Evolutionary conservation across 2,797 vertebrate species (phyloP).

Genomic region (Periophthalmus magnuspinnatus): DNA sequence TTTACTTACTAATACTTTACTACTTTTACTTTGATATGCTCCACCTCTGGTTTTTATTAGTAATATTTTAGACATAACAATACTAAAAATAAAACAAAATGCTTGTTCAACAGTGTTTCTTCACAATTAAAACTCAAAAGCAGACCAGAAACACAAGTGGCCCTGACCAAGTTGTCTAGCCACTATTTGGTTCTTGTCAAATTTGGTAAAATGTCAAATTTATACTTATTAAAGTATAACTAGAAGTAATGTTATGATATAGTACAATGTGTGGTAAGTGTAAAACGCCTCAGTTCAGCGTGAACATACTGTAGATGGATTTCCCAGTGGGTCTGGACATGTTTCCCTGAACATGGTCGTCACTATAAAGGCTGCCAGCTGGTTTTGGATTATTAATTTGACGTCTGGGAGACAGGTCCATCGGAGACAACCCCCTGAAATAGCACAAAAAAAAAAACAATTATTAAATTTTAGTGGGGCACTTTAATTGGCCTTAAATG

Average conservation of each 20-base stretch:
- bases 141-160: too few relatives aligned
- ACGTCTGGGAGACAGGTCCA: slow-evolving; percentile 46
- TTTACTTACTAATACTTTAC: too few relatives aligned
- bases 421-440: slow-evolving; percentile 50
- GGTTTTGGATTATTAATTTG: too few relatives aligned
- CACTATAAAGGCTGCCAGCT: slow-evolving; percentile 37
- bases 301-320: slow-evolving; percentile 87
- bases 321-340: slow-evolving; percentile 83
- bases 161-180: too few relatives aligned
- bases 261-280: background rate
- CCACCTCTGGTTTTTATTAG: too few relatives aligned
- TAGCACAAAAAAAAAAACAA: slow-evolving; percentile 8
- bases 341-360: slow-evolving; percentile 39
- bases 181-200: too few relatives aligned
- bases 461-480: background rate
- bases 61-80: background rate
- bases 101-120: background rate
- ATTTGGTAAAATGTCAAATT: too few relatives aligned
- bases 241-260: too few relatives aligned
- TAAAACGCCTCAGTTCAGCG: background rate
- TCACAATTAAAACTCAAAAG: background rate
- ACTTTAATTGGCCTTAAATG: background rate
- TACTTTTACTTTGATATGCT: too few relatives aligned
- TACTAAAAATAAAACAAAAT: background rate
- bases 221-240: too few relatives aligned